phyloP scores from a whole-genome alignment of 2,888 invertebrate species.

The Drosophila prostipennis region DNA sequence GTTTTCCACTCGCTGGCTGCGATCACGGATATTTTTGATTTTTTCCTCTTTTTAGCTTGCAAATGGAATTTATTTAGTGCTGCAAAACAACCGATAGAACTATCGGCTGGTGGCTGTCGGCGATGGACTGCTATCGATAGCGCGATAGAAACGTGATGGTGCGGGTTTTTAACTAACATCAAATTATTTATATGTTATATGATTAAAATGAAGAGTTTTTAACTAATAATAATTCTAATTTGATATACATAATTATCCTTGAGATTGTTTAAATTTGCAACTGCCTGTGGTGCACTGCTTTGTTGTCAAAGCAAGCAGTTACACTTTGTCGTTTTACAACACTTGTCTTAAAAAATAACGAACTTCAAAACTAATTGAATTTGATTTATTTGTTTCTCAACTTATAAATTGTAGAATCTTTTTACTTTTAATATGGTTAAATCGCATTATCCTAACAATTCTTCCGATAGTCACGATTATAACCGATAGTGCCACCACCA shows the following conservation, averaged over 20 bases:
- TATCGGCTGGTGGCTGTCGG: slow-evolving; percentile 1
- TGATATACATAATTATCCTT: no score
- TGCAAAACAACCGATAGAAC: slow-evolving; percentile 13
- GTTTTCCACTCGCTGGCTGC: slow-evolving; percentile 22
- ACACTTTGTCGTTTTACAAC: not conserved
- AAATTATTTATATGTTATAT: not conserved
- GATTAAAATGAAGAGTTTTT: no score
- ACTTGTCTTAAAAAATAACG: not conserved
- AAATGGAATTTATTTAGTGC: slow-evolving; percentile 24
- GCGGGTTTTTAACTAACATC: not conserved
- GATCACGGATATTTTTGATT: slow-evolving; percentile 24
- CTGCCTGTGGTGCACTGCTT: not conserved
- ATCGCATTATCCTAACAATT: no score
- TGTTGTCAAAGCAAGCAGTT: not conserved
- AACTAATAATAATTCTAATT: no score
- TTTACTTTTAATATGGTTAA: no score
- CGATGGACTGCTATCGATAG: slow-evolving; percentile 1
- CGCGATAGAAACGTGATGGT: slow-evolving; percentile 8
- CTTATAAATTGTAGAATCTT: no score
- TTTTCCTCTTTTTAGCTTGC: slow-evolving; percentile 26
- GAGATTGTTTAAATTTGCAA: no score
- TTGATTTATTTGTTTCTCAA: no score
- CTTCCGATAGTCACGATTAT: not conserved
- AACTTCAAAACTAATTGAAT: no score
- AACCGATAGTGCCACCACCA: not conserved